Evolutionary conservation across 2,888 invertebrate genomes (phyloP).

Genomic region (Drosophila atripex): DNA sequence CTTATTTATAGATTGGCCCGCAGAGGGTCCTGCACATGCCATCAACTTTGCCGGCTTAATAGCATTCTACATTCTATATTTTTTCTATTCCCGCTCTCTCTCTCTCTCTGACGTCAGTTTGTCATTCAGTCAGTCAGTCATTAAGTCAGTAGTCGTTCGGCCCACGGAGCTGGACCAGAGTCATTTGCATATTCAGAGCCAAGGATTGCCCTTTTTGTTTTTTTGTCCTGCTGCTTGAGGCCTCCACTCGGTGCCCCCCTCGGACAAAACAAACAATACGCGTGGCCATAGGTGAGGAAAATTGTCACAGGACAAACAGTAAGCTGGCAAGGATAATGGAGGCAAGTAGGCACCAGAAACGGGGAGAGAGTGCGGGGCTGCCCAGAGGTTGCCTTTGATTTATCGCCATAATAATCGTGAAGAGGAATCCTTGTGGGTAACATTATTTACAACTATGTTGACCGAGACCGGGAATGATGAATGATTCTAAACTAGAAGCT

Average conservation of each 20-base stretch:
- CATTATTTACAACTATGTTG: constrained; percentile 78
- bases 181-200: constrained; percentile 40
- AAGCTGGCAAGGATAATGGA: neutral
- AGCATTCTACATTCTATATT: constrained; percentile 12
- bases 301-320: constrained; percentile 25
- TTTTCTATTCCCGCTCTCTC: no score
- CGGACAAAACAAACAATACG: constrained; percentile 21
- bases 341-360: neutral
- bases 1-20: constrained; percentile 70
- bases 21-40: constrained; percentile 43
- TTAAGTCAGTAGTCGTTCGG: neutral
- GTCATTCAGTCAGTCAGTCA: constrained; percentile 3
- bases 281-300: constrained; percentile 34
- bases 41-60: constrained; percentile 31
- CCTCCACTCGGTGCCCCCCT: neutral
- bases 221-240: neutral
- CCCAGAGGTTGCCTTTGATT: constrained; percentile 64
- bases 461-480: constrained; percentile 69
- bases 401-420: constrained; percentile 79
- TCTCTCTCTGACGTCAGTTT: neutral
- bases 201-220: neutral
- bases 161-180: constrained; percentile 26
- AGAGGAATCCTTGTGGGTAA: constrained; percentile 75
- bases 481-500: constrained; percentile 55
- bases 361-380: neutral